phyloP scores from a whole-genome alignment of 2,113 vertebrate species.

The Peromyscus polionotus region DNA sequence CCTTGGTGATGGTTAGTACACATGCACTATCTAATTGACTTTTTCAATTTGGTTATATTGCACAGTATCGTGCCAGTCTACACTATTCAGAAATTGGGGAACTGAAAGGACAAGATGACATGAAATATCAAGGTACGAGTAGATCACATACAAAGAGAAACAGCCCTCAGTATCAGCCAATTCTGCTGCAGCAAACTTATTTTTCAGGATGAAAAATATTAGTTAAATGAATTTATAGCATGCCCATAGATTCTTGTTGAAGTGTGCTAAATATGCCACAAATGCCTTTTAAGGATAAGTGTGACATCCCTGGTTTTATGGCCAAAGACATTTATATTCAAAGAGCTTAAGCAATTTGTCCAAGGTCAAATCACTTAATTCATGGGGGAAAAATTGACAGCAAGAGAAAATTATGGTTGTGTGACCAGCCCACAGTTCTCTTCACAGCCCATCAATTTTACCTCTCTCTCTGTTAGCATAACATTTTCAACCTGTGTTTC shows the following conservation, averaged over 20 bases:
- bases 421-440: not conserved
- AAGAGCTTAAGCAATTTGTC: slow-evolving; percentile 61
- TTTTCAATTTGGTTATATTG: not conserved
- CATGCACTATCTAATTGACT: not conserved
- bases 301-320: slow-evolving; percentile 51
- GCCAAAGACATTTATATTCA: slow-evolving; percentile 55
- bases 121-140: not conserved
- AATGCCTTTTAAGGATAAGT: slow-evolving; percentile 5
- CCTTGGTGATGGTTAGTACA: not conserved
- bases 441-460: slow-evolving; percentile 70
- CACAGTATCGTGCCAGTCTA: not conserved
- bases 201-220: slow-evolving; percentile 16
- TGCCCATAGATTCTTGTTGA: not conserved
- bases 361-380: slow-evolving; percentile 73
- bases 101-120: not conserved
- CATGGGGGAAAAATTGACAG: slow-evolving; percentile 49
- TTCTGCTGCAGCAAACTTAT: not conserved
- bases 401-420: slow-evolving; percentile 66
- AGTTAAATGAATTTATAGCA: slow-evolving; percentile 28
- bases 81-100: not conserved
- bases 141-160: not conserved
- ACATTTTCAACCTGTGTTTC: slow-evolving; percentile 46
- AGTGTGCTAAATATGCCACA: slow-evolving; percentile 1
- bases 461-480: slow-evolving; percentile 57
- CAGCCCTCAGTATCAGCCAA: not conserved